phyloP scores from a whole-genome alignment of 2,888 invertebrate genomes.

The Taenaris catops region DNA sequence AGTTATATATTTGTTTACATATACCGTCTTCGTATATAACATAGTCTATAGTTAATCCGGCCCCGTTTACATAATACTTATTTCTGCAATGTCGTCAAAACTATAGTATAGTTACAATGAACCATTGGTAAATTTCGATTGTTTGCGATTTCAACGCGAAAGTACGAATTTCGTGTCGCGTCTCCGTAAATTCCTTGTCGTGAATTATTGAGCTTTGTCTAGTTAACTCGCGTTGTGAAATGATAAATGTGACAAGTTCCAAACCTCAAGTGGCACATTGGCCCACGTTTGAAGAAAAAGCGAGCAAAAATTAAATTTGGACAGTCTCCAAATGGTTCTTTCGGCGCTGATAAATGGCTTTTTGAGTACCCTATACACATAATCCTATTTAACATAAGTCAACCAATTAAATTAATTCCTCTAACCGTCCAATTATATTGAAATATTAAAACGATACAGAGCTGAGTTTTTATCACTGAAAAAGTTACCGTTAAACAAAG shows the following conservation, averaged over 20 bases:
- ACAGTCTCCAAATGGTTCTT: conserved; percentile 49
- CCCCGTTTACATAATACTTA: no score
- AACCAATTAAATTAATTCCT: conserved; percentile 47
- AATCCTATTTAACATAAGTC: conserved; percentile 39
- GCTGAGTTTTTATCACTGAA: no score
- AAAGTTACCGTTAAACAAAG: no score
- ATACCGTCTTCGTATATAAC: background rate
- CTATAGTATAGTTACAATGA: no score
- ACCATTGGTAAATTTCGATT: conserved; percentile 13
- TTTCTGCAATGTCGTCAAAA: no score
- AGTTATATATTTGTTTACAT: no score
- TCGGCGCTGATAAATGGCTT: conserved; percentile 48
- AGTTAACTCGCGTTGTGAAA: conserved; percentile 15
- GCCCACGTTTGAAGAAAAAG: conserved; percentile 35
- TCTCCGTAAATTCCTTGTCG: conserved; percentile 8
- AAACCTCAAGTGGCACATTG: conserved; percentile 27
- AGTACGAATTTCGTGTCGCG: background rate
- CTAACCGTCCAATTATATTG: no score
- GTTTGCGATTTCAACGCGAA: no score
- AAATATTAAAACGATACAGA: no score
- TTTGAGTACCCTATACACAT: conserved; percentile 37
- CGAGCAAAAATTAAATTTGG: conserved; percentile 40
- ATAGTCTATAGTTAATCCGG: no score
- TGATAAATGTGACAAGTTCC: conserved; percentile 21
- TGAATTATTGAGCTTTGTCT: conserved; percentile 12